Evolutionary conservation across 2,797 vertebrate genomes (phyloP).

Genomic region (Hyperoplus immaculatus): DNA sequence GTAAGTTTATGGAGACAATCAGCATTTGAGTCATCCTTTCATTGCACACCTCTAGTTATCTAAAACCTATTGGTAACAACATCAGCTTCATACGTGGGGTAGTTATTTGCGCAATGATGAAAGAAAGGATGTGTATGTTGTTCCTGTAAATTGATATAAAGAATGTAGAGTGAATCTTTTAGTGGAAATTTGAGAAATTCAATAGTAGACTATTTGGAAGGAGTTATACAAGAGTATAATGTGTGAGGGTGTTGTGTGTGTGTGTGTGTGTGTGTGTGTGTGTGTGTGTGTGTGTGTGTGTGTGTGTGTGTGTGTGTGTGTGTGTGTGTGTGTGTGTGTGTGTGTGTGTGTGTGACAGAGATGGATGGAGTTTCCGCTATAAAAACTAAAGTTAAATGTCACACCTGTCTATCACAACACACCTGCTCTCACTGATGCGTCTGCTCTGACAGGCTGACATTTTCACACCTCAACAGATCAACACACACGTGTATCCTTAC

Average conservation of each 20-base stretch:
- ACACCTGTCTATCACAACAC: conserved; percentile 85
- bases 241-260: conserved; percentile 11
- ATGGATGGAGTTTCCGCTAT: conserved; percentile 79
- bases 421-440: conserved; percentile 73
- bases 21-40: not conserved
- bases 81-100: not conserved
- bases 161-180: not conserved
- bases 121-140: not conserved
- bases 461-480: conserved; percentile 76
- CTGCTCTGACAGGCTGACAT: conserved; percentile 82
- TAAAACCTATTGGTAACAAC: not conserved
- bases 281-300: not conserved
- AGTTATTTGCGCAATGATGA: not conserved
- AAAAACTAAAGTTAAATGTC: conserved; percentile 87
- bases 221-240: not conserved
- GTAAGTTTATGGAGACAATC: not conserved
- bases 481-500: conserved; percentile 26
- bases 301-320: conserved; percentile 2
- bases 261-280: conserved; percentile 32
- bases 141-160: not conserved
- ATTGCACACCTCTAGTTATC: not conserved
- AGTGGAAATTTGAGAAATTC: not conserved
- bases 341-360: conserved; percentile 66
- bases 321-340: conserved; percentile 3
- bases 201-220: not conserved